Conservation (phyloP, 2,888 invertebrate genomes). For the Lysandra coridon region DNA sequence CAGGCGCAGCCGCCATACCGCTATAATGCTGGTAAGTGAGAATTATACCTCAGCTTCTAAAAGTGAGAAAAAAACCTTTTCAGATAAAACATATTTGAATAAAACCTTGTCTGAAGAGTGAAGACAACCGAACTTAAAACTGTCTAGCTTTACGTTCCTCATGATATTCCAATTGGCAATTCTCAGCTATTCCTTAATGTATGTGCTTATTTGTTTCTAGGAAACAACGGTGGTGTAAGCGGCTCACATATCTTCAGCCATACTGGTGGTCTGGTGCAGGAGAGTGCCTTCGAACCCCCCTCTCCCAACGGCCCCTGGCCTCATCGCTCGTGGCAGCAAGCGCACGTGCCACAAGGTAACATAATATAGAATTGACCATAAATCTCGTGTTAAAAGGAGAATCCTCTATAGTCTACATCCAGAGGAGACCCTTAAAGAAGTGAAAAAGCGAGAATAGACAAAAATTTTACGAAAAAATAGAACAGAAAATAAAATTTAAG, state of each 20-base stretch:
- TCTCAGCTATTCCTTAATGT: not conserved
- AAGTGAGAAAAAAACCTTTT: not conserved
- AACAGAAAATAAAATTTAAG: no score
- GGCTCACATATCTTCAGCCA: slow-evolving; percentile 86
- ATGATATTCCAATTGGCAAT: not conserved
- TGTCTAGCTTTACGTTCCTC: not conserved
- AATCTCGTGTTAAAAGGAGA: not conserved
- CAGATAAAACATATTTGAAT: no score
- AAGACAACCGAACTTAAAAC: not conserved
- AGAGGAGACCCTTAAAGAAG: not conserved
- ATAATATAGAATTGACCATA: not conserved
- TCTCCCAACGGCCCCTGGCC: slow-evolving; percentile 50
- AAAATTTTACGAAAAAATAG: no score
- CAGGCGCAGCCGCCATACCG: slow-evolving; percentile 65
- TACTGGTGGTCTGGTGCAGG: slow-evolving; percentile 84
- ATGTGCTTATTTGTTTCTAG: slow-evolving; percentile 32
- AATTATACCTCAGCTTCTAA: not conserved
- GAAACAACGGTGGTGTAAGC: slow-evolving; percentile 43
- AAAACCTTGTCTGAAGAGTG: not conserved
- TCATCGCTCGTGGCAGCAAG: slow-evolving; percentile 50
- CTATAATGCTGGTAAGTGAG: slow-evolving; percentile 48
- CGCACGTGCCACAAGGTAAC: slow-evolving; percentile 42
- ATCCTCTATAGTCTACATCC: no score
- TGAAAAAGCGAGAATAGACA: no score
- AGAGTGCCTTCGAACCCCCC: slow-evolving; percentile 51